phyloP scores from a whole-genome alignment of 2,113 vertebrate species.

The Holacanthus passer region DNA sequence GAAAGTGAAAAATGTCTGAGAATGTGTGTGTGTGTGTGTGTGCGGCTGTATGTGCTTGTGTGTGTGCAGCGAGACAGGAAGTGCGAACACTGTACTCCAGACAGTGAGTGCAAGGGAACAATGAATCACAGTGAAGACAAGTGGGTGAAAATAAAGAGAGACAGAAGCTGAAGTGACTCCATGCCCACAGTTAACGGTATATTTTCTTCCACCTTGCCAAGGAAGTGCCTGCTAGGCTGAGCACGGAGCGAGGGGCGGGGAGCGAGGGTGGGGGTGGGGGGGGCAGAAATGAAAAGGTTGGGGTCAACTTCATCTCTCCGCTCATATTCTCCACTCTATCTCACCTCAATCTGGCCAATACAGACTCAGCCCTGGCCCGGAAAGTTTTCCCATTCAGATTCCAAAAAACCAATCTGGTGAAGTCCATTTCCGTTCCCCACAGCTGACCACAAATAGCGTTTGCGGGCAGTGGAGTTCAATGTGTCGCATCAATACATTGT shows the following conservation, averaged over 20 bases:
- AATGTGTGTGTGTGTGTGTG: conserved; percentile 17
- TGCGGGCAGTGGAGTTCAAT: conserved; percentile 46
- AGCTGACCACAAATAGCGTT: conserved; percentile 69
- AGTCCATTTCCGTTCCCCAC: conserved; percentile 73
- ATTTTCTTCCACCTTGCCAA: conserved; percentile 76
- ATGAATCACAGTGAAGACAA: conserved; percentile 74
- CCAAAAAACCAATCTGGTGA: conserved; percentile 80
- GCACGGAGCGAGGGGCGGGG: conserved; percentile 14
- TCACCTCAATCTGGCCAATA: conserved; percentile 80
- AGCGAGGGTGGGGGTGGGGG: conserved; percentile 35
- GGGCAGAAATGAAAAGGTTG: conserved; percentile 78
- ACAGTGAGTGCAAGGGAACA: conserved; percentile 62
- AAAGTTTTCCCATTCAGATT: conserved; percentile 81
- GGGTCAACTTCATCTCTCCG: conserved; percentile 83
- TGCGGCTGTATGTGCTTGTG: conserved; percentile 10
- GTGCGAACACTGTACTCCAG: conserved; percentile 56
- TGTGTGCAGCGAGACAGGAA: conserved; percentile 48
- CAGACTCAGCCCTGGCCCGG: conserved; percentile 61
- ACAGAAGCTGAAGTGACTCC: conserved; percentile 80
- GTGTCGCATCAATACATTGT: conserved; percentile 54
- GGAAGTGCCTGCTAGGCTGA: conserved; percentile 72
- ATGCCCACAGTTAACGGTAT: conserved; percentile 72
- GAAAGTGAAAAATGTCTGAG: conserved; percentile 56
- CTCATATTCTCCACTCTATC: conserved; percentile 82
- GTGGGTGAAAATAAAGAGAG: conserved; percentile 78